Conservation (phyloP, 1,140 invertebrate species). For the Hirudo medicinalis region DNA sequence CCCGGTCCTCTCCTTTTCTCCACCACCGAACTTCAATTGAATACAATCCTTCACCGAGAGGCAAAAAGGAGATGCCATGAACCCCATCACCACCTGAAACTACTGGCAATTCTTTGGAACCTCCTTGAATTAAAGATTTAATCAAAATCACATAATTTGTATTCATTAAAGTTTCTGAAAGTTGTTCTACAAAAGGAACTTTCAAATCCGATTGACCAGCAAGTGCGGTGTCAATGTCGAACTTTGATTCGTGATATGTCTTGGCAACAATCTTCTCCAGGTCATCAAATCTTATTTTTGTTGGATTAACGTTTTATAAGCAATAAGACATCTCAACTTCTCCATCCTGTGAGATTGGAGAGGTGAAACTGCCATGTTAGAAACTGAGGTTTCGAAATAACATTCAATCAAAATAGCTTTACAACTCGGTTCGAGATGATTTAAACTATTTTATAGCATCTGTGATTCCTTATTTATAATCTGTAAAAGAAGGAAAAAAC, state of each 20-base stretch:
- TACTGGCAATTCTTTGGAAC: background rate
- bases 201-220: constrained; percentile 53
- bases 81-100: background rate
- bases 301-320: constrained; percentile 42
- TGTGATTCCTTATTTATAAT: no score
- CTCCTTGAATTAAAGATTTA: background rate
- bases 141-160: background rate
- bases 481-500: no score
- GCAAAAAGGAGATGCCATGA: background rate
- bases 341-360: no score
- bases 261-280: constrained; percentile 55
- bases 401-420: no score
- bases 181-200: constrained; percentile 35
- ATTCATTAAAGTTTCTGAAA: background rate
- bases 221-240: constrained; percentile 61
- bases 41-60: background rate
- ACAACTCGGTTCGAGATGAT: no score
- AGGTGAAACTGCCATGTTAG: no score
- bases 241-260: constrained; percentile 54
- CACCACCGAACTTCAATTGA: background rate
- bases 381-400: no score
- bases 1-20: background rate
- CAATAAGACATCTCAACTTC: no score
- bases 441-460: no score
- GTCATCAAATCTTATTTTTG: constrained; percentile 37